phyloP scores from a whole-genome alignment of 2,113 vertebrate species.

The Riparia riparia region DNA sequence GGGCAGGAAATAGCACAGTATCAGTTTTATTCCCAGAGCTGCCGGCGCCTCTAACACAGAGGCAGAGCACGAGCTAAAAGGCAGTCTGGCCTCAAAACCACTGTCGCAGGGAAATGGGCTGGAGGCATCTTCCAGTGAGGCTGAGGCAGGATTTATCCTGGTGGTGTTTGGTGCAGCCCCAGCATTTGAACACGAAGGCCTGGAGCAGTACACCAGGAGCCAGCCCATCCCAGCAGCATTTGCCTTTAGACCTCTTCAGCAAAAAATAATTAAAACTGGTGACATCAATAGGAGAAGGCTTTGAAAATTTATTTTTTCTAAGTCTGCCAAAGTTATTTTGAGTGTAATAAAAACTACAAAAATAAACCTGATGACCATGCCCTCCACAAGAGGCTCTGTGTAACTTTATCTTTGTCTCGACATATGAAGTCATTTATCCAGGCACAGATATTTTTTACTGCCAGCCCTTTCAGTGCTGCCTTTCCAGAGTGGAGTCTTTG shows the following conservation, averaged over 20 bases:
- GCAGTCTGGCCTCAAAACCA: conserved; percentile 33
- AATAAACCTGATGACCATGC: conserved; percentile 60
- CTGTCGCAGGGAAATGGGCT: neutral
- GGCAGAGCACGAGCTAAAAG: neutral
- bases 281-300: conserved; percentile 44
- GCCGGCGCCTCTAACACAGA: neutral
- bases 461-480: neutral
- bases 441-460: conserved; percentile 10
- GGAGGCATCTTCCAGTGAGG: neutral
- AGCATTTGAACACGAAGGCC: neutral
- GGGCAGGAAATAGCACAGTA: neutral
- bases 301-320: conserved; percentile 60
- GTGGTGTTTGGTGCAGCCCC: neutral
- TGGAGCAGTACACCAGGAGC: neutral
- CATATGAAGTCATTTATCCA: conserved; percentile 49
- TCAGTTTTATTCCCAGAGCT: conserved; percentile 18
- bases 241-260: conserved; percentile 21
- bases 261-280: conserved; percentile 66
- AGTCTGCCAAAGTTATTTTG: conserved; percentile 61
- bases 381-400: conserved; percentile 34
- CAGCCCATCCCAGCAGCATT: neutral
- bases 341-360: conserved; percentile 65
- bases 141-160: neutral
- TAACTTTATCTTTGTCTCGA: conserved; percentile 56
- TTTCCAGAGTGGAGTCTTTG: neutral